phyloP scores from a whole-genome alignment of 2,113 vertebrate genomes.

The Sarotherodon lohbergeri region DNA sequence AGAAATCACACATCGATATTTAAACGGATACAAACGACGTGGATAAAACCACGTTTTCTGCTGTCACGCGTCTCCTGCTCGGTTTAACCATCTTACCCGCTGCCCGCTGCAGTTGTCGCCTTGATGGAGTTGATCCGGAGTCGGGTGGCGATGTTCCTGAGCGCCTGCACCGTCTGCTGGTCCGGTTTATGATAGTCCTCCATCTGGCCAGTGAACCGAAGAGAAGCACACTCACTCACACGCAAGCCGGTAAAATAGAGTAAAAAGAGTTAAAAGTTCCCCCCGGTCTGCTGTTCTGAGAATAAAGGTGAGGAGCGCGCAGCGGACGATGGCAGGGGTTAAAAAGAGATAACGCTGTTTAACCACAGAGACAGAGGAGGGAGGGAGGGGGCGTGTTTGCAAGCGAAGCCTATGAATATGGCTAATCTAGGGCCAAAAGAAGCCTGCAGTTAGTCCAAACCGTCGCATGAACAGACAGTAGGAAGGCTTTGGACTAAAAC shows the following conservation, averaged over 20 bases:
- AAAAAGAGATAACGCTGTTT: conserved; percentile 12
- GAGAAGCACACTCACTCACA: background rate
- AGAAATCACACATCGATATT: background rate
- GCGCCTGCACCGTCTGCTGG: conserved; percentile 88
- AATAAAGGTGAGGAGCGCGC: background rate
- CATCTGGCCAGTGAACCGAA: conserved; percentile 64
- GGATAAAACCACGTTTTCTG: background rate
- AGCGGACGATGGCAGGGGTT: conserved; percentile 31
- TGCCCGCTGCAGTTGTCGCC: conserved; percentile 85
- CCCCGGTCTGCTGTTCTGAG: background rate
- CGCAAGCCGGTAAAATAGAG: background rate
- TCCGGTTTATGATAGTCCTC: conserved; percentile 93
- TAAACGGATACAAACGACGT: background rate
- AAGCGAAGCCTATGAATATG: conserved; percentile 33
- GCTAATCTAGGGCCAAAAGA: conserved; percentile 39
- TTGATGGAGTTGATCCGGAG: conserved; percentile 87
- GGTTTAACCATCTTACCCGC: conserved; percentile 72
- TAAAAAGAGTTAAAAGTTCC: conserved; percentile 32
- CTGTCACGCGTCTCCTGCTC: background rate
- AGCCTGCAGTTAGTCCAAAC: conserved; percentile 3
- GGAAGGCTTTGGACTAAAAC: background rate
- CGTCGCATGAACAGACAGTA: conserved; percentile 20
- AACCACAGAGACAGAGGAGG: background rate
- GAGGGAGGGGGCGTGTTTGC: conserved; percentile 21
- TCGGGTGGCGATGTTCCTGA: conserved; percentile 85